phyloP scores from a whole-genome alignment of 2,888 invertebrate genomes.

The Sturmia bella region DNA sequence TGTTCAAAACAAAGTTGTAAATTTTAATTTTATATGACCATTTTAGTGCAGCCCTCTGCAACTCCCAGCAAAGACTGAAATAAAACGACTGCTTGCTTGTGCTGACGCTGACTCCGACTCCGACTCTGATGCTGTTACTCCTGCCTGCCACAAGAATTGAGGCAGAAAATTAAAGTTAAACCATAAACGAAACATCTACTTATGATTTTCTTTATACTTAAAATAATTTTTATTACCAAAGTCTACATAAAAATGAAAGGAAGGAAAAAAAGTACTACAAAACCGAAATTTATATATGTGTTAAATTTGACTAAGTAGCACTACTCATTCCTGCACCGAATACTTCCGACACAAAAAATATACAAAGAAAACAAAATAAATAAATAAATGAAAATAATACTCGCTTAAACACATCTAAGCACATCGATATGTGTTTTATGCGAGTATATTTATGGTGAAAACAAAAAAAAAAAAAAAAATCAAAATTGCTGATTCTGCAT shows the following conservation, averaged over 20 bases:
- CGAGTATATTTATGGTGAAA: slow-evolving; percentile 49
- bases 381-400: slow-evolving; percentile 8
- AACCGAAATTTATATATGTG: slow-evolving; percentile 20
- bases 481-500: slow-evolving; percentile 16
- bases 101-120: neutral
- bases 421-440: neutral
- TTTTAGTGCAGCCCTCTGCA: slow-evolving; percentile 37
- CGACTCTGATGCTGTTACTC: neutral
- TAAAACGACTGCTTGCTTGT: neutral
- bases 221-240: slow-evolving; percentile 63
- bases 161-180: slow-evolving; percentile 62
- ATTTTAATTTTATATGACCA: slow-evolving; percentile 76
- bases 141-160: slow-evolving; percentile 46
- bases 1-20: slow-evolving; percentile 77
- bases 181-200: slow-evolving; percentile 39
- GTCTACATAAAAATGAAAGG: slow-evolving; percentile 18
- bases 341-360: slow-evolving; percentile 4
- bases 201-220: slow-evolving; percentile 52
- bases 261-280: slow-evolving; percentile 57
- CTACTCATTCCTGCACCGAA: neutral
- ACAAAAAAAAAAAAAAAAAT: slow-evolving; percentile 39
- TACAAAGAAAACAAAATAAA: neutral
- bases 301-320: slow-evolving; percentile 52
- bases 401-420: neutral
- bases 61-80: slow-evolving; percentile 12